phyloP scores from a whole-genome alignment of 2,797 vertebrate species.

The Champsocephalus gunnari region DNA sequence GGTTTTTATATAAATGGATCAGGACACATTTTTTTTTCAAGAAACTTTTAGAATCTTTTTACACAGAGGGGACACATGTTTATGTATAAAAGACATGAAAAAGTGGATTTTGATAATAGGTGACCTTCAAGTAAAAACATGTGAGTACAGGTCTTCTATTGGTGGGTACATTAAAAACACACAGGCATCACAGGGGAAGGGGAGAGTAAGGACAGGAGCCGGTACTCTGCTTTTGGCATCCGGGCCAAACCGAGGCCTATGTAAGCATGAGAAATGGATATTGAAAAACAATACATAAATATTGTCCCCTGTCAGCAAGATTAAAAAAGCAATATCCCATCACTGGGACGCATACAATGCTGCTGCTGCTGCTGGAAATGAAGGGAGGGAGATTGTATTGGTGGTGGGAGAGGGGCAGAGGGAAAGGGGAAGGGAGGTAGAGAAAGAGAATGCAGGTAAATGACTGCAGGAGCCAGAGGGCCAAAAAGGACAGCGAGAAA shows the following conservation, averaged over 20 bases:
- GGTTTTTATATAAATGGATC: no score
- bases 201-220: neutral
- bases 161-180: constrained; percentile 46
- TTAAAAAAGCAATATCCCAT: constrained; percentile 86
- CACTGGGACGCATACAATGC: constrained; percentile 58
- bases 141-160: no score
- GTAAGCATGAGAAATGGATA: constrained; percentile 77
- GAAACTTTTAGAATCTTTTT: no score
- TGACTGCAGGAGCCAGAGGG: constrained; percentile 54
- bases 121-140: no score
- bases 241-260: constrained; percentile 44
- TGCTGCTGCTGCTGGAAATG: constrained; percentile 56
- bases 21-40: no score
- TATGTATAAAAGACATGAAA: no score
- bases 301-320: constrained; percentile 83
- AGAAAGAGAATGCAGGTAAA: constrained; percentile 54
- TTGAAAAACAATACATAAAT: constrained; percentile 84
- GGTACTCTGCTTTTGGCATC: constrained; percentile 48
- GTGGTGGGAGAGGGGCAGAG: constrained; percentile 18
- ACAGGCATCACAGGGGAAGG: neutral
- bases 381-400: constrained; percentile 39
- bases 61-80: no score
- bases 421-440: neutral
- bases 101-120: no score
- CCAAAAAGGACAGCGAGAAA: constrained; percentile 8